Percentiles rank a stretch among this genome's conserved stretches.
These are phyloP conservation scores for Umimayanthus chanpuru DNA, from an alignment of 92 coral and sea anemone species.

Conservation along the genomic window DNA sequence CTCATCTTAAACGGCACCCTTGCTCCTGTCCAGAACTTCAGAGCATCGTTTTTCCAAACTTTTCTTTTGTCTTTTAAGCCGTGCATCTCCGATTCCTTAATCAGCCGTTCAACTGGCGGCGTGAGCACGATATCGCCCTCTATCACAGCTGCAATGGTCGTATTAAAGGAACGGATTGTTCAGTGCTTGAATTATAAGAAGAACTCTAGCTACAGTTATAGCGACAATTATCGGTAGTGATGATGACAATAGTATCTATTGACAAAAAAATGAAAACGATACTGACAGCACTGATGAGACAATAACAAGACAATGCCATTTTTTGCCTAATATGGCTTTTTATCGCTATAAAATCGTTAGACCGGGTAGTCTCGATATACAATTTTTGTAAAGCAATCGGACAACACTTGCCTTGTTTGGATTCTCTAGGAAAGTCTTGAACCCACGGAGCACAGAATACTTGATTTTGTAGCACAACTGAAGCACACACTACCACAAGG, in stretches of 20 bases:
- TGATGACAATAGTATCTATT: no score
- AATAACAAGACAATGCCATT: no score
- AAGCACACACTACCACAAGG: not conserved
- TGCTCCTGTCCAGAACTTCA: constrained; percentile 46
- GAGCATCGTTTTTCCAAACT: constrained; percentile 9
- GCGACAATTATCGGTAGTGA: no score
- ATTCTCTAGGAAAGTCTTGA: not conserved
- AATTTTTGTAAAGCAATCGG: not conserved
- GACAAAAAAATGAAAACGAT: no score
- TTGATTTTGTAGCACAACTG: not conserved
- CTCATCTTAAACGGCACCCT: constrained; percentile 43
- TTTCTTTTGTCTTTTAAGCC: not conserved
- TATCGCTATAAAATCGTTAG: no score
- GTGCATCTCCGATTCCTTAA: not conserved
- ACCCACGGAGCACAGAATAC: constrained; percentile 12
- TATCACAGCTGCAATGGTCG: not conserved
- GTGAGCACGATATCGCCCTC: constrained; percentile 25
- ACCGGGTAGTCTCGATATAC: not conserved
- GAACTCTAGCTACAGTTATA: no score
- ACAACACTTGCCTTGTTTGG: not conserved
- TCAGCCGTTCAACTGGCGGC: constrained; percentile 5
- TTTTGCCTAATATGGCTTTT: no score
- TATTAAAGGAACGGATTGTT: not conserved
- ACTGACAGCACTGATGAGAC: no score
- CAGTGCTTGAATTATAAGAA: not conserved